Evolutionary conservation across 1,140 invertebrate species (phyloP), one percentile per base, ranked within the genome.

Genomic region (Drosophila athabasca): DNA sequence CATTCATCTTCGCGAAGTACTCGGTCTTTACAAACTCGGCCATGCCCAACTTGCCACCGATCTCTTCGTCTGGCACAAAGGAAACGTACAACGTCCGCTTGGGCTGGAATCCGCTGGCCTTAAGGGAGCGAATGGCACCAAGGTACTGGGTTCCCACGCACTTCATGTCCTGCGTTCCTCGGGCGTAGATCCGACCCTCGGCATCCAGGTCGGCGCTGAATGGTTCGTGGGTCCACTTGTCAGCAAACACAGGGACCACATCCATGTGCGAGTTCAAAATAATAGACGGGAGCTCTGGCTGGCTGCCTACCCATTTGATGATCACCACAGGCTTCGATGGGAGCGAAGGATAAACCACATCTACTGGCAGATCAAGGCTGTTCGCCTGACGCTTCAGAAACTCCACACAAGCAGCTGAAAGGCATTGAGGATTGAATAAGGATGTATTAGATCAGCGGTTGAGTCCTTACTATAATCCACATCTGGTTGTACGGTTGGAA

Each of bases 21-120:
- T 95, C 92, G 0, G 94, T 95, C 22, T 95, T 90, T 0, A 97
- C 94, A 92, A 98, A 98, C 67, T 93, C 92, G 69, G 94, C 92
- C 97, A 99, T 98, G 8, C 97, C 97, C 58, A 95, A 93, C 7
- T 93, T 84, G 1, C 97, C 97, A 0, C 97, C 97, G 65, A 96
- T 95, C 93, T 99, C 98, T 92, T 99, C 98, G 93, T 99, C 98
- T 77, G 97, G 96, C 22, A 97, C 95, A 93, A 97, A 98, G 7
- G 94, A 93, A 11, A 98, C 76, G 80, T 96, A 95, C n/a, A 96
- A 82, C 3, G 95, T 96, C 60, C 96, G 92, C 64, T 94, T 93
- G 15, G 95, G 92, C 51, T 79, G 82, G 0, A 93, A 90, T 2
- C 94, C 94, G 31, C 93, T 85, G 2, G 90, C 81, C 77, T 95